Conservation (phyloP, 2,888 invertebrate genomes). For the Acronicta alni region DNA sequence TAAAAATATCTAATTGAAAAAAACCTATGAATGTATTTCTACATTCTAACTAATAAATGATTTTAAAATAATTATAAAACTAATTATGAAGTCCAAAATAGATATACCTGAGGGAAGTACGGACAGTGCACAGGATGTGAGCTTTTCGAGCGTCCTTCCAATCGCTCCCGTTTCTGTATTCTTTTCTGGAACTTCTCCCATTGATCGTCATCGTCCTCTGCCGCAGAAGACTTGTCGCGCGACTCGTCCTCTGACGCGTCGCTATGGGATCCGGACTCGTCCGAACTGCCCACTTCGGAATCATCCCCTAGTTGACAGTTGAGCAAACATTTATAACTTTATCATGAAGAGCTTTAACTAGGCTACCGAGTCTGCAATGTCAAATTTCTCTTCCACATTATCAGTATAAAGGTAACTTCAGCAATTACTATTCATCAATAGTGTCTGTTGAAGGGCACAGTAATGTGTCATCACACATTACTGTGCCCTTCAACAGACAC, state of each 20-base stretch:
- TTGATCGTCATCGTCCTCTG: slow-evolving; percentile 94
- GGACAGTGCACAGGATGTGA: slow-evolving; percentile 99
- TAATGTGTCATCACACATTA: too few relatives aligned
- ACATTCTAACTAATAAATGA: too few relatives aligned
- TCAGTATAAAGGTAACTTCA: too few relatives aligned
- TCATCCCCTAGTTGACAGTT: slow-evolving; percentile 74
- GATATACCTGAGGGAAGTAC: slow-evolving; percentile 94
- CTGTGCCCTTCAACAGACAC: too few relatives aligned
- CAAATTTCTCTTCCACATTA: too few relatives aligned
- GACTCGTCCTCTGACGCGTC: slow-evolving; percentile 88
- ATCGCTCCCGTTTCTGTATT: slow-evolving; percentile 95
- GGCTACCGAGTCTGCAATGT: too few relatives aligned
- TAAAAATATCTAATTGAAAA: background rate
- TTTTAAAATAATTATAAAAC: too few relatives aligned
- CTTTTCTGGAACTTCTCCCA: slow-evolving; percentile 98
- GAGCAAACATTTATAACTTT: background rate
- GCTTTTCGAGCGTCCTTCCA: slow-evolving; percentile 97
- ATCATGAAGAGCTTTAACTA: background rate
- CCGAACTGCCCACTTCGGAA: slow-evolving; percentile 80
- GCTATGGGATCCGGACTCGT: slow-evolving; percentile 84
- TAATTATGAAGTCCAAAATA: slow-evolving; percentile 29
- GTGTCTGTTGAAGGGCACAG: too few relatives aligned
- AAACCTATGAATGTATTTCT: too few relatives aligned
- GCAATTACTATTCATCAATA: too few relatives aligned
- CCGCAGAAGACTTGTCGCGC: slow-evolving; percentile 90